Evolutionary conservation across 2,113 vertebrate genomes (phyloP).

Genomic region (Anarhynchus alexandrinus): DNA sequence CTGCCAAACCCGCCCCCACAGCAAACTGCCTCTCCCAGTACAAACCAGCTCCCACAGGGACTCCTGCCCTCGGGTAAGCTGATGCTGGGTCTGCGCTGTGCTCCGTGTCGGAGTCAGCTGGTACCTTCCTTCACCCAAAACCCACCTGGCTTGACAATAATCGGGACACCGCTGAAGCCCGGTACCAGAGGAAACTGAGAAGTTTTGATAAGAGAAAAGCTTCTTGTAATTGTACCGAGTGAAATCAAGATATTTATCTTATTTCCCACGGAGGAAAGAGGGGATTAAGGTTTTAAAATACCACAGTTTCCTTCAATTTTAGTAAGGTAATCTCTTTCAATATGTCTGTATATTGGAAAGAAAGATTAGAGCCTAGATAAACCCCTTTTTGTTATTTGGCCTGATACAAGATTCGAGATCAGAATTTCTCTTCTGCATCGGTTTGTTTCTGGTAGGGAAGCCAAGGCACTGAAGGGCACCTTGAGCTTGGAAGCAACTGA

Average conservation of each 20-base stretch:
- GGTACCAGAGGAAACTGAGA: neutral
- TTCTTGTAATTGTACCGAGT: neutral
- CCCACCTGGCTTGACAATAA: neutral
- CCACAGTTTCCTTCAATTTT: neutral
- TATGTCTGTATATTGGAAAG: neutral
- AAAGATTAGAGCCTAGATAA: neutral
- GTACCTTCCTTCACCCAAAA: neutral
- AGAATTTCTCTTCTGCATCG: neutral
- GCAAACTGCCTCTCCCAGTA: neutral
- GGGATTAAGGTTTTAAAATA: slow-evolving; percentile 48
- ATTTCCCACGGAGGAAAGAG: slow-evolving; percentile 2
- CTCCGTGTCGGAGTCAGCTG: neutral
- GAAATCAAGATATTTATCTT: slow-evolving; percentile 60
- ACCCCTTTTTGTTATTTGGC: neutral
- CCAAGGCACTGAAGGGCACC: neutral
- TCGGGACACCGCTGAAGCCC: neutral
- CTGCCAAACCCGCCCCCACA: fast-evolving
- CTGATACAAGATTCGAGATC: neutral
- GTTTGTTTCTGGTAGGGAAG: neutral
- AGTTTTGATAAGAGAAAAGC: slow-evolving; percentile 18
- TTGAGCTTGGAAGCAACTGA: neutral
- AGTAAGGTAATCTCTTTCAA: neutral
- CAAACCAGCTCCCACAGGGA: neutral
- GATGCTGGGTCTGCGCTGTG: neutral
- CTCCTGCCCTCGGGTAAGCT: neutral